Evolutionary conservation across 2,113 vertebrate genomes (phyloP), one percentile per base, ranked within the genome.

Genomic region (Ptyas mucosa): DNA sequence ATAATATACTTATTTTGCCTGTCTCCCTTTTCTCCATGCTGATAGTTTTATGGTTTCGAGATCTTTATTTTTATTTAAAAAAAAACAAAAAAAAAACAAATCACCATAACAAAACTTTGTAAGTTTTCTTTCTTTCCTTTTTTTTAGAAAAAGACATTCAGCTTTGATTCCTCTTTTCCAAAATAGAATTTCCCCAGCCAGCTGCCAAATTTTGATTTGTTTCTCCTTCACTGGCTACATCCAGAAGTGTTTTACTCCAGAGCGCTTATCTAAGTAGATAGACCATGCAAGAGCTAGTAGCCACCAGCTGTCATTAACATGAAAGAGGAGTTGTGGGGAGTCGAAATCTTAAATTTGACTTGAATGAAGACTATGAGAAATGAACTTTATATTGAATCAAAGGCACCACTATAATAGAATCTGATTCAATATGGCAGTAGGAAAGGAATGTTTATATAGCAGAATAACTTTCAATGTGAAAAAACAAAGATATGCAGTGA

Each of bases 401-500:
- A 92, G 94, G 91, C 85, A 94, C 54, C 23, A 93, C 93, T 94
- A 95, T 9, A 89, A 85, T 92, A 91, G 92, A 91, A 92, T 53
- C 91, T 96, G 93, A 96, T 95, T 95, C 93, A 94, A 69, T 88
- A 96, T 46, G 90, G 90, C 89, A 91, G 93, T 92, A 94, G 90
- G 91, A 85, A 97, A 94, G 95, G 89, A 94, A 96, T 95, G 95
- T 94, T 94, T 95, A 95, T 24, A 93, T 95, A 96, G 94, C 96
- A 96, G 96, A 95, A 96, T 94, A 96, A 75, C 93, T 95, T 61
- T 89, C 92, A 94, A 93, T 94, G 94, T 94, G 91, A 90, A 92
- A 95, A 96, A 96, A 96, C 94, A 96, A 96, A 96, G 85, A 1
- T 87, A 92, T 93, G 49, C 5, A 0, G 39, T 94, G 93, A 95